Base-by-base conservation (phyloP, 2,888 invertebrate genomes). In the Mellilla xanthometata region DNA sequence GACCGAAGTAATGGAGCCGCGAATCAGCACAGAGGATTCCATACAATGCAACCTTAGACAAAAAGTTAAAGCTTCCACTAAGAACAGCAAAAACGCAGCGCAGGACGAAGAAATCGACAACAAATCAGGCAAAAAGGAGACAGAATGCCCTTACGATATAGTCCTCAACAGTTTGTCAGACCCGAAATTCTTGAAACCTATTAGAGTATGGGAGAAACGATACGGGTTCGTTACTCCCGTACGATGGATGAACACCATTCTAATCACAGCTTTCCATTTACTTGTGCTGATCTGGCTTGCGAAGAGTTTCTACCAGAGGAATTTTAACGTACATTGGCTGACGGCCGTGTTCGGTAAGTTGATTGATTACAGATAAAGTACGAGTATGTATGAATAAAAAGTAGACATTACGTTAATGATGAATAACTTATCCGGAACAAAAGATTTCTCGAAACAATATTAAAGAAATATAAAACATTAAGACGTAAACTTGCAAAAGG, bases 241-340 rank as follows among this genome's bases (percentile, higher is more conserved):
- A n/a, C 91, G 92, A 58, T 94, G 94, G 94, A 75, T 74, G 31
- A 93, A 93, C 61, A 81, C 92, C 9, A 80, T 93, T 47, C 74
- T 79, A 13, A 91, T 94, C 29, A 69, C 75, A 1, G 5, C 86
- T 6, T 75, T 92, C 22, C 75, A 77, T 28, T 8, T 91, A 0
- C 45, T 85, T 0, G 80, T 84, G 1, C 0, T 90, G 0, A 58
- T 83, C 44, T 76, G 79, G 43, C 62, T 91, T 3, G 0, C 76
- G 3, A 62, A 68, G n/a, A 79, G 52, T n/a, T 0, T 68, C 0
- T 29, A 35, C 10, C 60, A 60, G 73, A 74, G 47, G 43, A 56
- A 3, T 46, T 70, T n/a, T n/a, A n/a, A 28, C 60, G 90, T 51
- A 60, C 80, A 49, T 40, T 91, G 76, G 51, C 76, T 80, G 54